Evolutionary conservation across 2,888 invertebrate species (phyloP).

Genomic region (Tenthredo notha): DNA sequence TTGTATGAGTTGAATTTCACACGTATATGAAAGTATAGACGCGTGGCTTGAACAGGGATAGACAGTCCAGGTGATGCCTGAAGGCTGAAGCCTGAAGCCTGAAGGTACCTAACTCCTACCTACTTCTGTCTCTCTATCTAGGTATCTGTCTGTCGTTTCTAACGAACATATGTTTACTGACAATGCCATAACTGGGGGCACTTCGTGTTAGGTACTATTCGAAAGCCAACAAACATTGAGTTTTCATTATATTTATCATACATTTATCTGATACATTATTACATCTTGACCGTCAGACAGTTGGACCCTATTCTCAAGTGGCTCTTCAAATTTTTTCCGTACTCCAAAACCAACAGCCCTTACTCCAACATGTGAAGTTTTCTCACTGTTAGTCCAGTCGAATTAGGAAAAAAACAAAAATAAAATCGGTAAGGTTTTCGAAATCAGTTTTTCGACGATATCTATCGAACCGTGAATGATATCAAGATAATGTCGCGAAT

Average conservation of each 20-base stretch:
- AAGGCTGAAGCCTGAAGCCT: slow-evolving; percentile 37
- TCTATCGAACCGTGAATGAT: neutral
- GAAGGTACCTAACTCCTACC: slow-evolving; percentile 16
- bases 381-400: neutral
- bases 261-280: neutral
- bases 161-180: slow-evolving; percentile 68
- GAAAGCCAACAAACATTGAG: slow-evolving; percentile 26
- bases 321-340: neutral
- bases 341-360: neutral
- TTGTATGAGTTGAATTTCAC: slow-evolving; percentile 8
- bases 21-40: neutral
- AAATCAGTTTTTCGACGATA: neutral
- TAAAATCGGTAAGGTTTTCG: neutral
- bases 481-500: neutral
- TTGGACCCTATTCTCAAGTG: neutral
- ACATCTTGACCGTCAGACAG: neutral
- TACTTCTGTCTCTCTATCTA: slow-evolving; percentile 30
- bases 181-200: slow-evolving; percentile 58
- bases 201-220: neutral
- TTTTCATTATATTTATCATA: neutral
- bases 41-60: slow-evolving; percentile 1
- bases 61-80: slow-evolving; percentile 48
- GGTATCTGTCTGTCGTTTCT: slow-evolving; percentile 41
- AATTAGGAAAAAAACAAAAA: neutral
- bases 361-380: neutral